Conservation (phyloP, 2,113 vertebrate species). For the Arvicanthis niloticus region DNA sequence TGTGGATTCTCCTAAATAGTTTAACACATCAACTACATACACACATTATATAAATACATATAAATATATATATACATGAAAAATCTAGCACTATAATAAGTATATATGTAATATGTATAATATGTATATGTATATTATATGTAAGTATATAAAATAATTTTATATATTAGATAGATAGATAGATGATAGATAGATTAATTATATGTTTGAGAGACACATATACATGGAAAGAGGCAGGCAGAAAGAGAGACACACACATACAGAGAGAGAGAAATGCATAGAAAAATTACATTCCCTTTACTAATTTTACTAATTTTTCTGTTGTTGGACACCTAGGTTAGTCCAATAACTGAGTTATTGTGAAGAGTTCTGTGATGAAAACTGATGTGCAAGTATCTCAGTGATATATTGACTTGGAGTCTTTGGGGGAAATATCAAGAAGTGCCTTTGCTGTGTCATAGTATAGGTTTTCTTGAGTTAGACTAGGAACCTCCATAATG, state of each 20-base stretch:
- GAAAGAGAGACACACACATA: neutral
- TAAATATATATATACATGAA: too few species aligned
- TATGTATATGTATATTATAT: too few species aligned
- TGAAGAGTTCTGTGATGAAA: neutral
- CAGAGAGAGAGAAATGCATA: neutral
- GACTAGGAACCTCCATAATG: neutral
- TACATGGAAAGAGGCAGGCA: neutral
- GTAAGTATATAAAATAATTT: too few species aligned
- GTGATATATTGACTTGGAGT: neutral
- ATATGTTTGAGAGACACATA: neutral
- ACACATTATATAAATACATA: neutral
- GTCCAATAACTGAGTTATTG: neutral
- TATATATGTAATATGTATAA: too few species aligned
- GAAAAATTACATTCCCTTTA: neutral
- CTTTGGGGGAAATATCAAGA: neutral
- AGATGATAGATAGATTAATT: too few species aligned
- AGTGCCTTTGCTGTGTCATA: neutral
- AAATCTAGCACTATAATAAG: too few species aligned
- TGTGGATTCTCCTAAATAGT: neutral
- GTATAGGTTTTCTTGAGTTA: neutral
- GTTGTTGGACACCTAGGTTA: neutral
- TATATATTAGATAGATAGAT: neutral
- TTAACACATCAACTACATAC: neutral
- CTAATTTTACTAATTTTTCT: neutral
- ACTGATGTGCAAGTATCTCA: neutral